Base-by-base conservation (phyloP, 2,888 invertebrate species). In the Habroteleia sp. region DNA sequence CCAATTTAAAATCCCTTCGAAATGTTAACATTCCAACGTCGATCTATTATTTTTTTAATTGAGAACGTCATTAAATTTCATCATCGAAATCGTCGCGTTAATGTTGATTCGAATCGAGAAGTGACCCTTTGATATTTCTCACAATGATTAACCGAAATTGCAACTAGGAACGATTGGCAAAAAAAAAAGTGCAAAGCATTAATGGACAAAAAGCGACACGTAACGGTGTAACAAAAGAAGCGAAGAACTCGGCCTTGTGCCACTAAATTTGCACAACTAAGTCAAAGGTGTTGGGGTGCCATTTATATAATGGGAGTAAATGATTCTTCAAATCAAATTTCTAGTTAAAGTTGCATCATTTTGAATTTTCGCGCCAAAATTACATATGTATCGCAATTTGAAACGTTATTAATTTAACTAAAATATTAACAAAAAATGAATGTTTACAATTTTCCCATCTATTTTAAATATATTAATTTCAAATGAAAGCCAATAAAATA, bases 181-280 rank as follows among this genome's bases (percentile, higher is more conserved):
- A 60, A 62, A 48, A 58, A 60, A 60, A 62, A 48, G 46, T 37
- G 37, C 27, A 23, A 42, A 13, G 42, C 46, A 39, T 48, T 48
- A 62, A 46, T 17, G 50, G 50, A 25, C 50, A 63, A 63, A 62
- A 48, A 63, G 25, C 23, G 23, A 17, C 4, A 16, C 39, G 33
- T 52, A 52, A 52, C 41, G 63, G 31, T 35, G 17, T 17, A 44
- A 65, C 44, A 44, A 63, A 56, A 44, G 42, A 46, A 20, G 14
- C 37, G 31, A 56, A 56, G 42, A 68, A 37, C 16, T 42, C 44
- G 39, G 37, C 60, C 60, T 69, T 58, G 68, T 58, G 50, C 58
- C 42, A 69, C 33, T 50, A 60, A 69, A 39, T 58, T 48, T 39
- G 41, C 46, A 31, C 35, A 44, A 27, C 35, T 35, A 11, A 50